These are phyloP conservation scores for Gasteruption jaculator DNA, from an alignment of 2,888 invertebrate genomes.

Conservation along the genomic window DNA sequence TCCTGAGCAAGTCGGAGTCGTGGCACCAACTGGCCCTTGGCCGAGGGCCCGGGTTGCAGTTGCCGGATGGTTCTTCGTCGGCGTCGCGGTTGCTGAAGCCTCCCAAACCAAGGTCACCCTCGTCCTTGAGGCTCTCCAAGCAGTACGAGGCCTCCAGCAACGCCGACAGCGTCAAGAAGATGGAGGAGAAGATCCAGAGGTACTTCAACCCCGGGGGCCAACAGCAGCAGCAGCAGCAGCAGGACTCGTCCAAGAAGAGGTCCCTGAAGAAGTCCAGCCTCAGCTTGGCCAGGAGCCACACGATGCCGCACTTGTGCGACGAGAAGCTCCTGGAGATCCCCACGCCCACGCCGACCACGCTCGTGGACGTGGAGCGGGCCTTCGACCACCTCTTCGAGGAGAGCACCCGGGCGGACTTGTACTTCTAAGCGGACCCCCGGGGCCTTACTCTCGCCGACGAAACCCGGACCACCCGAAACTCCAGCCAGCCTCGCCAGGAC, in stretches of 20 bases:
- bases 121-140: conserved; percentile 70
- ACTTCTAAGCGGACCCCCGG: conserved; percentile 25
- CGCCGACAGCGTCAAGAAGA: conserved; percentile 40
- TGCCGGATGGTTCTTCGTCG: no score
- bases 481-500: no score
- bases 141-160: conserved; percentile 66
- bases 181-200: conserved; percentile 46
- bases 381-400: conserved; percentile 78
- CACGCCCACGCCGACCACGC: conserved; percentile 59
- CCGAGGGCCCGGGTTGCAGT: conserved; percentile 32
- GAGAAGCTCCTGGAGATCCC: conserved; percentile 25
- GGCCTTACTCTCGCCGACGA: conserved; percentile 9
- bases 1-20: conserved; percentile 68
- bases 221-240: conserved; percentile 12
- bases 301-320: conserved; percentile 69
- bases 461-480: no score
- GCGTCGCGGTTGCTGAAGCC: conserved; percentile 33
- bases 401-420: conserved; percentile 39
- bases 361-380: conserved; percentile 81
- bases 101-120: conserved; percentile 69
- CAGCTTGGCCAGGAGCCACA: conserved; percentile 68
- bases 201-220: conserved; percentile 39
- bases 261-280: conserved; percentile 41
- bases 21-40: conserved; percentile 69
- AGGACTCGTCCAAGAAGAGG: not conserved